phyloP scores from a whole-genome alignment of 1,140 invertebrate genomes.

The Eriosoma lanigerum region DNA sequence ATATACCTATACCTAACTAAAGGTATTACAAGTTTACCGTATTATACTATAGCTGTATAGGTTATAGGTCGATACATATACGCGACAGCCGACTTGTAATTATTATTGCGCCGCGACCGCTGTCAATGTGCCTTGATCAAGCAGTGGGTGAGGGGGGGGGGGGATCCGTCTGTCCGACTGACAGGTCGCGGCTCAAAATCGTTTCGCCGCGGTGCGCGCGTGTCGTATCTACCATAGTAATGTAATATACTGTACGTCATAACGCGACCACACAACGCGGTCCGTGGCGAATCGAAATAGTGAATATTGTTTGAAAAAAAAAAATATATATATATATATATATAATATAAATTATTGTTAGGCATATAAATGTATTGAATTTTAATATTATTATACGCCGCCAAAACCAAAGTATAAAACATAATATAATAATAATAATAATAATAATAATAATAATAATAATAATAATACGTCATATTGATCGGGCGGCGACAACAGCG shows the following conservation, averaged over 20 bases:
- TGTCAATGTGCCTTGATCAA: background rate
- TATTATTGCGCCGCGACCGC: background rate
- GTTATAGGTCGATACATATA: too few species aligned
- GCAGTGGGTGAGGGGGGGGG: background rate
- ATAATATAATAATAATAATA: background rate
- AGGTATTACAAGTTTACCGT: too few species aligned
- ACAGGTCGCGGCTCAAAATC: background rate
- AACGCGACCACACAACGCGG: background rate
- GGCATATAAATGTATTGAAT: too few species aligned
- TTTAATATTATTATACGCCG: too few species aligned
- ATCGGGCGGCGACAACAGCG: conserved; percentile 22
- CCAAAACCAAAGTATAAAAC: background rate
- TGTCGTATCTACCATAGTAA: background rate
- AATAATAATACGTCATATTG: too few species aligned
- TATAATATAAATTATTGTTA: too few species aligned
- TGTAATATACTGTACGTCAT: background rate
- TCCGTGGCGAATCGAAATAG: background rate
- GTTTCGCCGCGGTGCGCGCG: too few species aligned
- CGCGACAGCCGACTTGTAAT: background rate
- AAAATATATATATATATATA: too few species aligned
- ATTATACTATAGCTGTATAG: too few species aligned
- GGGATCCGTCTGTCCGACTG: background rate
- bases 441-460: too few species aligned
- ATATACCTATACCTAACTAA: too few species aligned
- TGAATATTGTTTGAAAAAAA: too few species aligned